Conservation (phyloP, 2,113 vertebrate genomes). For the Phocoena sinus region DNA sequence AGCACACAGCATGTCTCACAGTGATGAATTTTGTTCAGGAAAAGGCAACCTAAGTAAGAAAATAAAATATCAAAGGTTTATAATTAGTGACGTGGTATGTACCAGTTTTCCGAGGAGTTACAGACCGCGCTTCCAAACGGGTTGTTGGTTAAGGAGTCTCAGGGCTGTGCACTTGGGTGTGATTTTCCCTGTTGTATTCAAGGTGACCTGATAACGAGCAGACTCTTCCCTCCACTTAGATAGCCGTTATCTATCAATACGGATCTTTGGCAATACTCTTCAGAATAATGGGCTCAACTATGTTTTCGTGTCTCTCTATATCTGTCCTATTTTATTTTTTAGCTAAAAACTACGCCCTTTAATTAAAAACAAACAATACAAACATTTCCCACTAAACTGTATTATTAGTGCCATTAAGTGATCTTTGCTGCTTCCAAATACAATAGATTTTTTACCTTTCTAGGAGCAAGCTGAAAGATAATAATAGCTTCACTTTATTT, state of each 20-base stretch:
- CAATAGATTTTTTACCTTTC: neutral
- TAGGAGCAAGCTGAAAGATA: neutral
- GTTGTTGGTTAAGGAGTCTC: neutral
- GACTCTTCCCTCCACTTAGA: neutral
- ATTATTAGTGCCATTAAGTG: neutral
- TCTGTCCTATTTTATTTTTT: neutral
- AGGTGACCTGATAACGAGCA: neutral
- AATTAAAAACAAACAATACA: neutral
- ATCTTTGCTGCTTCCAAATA: slow-evolving; percentile 5
- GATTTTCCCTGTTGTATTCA: neutral
- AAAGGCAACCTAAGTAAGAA: neutral
- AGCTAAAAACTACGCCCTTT: neutral
- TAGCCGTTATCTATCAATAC: neutral
- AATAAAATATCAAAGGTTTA: neutral
- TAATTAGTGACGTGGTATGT: neutral
- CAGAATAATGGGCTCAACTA: neutral
- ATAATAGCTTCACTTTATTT: neutral
- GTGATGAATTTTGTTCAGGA: neutral
- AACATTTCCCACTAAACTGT: neutral
- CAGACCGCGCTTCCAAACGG: neutral
- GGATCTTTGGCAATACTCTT: neutral
- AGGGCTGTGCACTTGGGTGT: neutral
- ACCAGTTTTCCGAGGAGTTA: neutral
- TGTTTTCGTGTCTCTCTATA: neutral
- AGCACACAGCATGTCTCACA: neutral